phyloP scores from a whole-genome alignment of 2,888 invertebrate genomes.

The Diploptera punctata region DNA sequence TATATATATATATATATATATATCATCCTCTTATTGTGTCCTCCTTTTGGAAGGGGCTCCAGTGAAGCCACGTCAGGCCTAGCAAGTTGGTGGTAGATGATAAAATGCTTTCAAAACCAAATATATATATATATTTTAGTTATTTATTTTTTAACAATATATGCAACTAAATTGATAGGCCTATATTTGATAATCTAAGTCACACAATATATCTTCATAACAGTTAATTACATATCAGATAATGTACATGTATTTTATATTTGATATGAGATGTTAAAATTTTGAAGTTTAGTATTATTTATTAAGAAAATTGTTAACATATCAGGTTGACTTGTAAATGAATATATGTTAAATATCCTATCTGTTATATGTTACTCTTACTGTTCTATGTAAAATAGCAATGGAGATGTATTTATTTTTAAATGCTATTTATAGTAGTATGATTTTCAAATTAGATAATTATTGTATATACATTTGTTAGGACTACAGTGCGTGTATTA shows the following conservation, averaged over 20 bases:
- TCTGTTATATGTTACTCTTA: neutral
- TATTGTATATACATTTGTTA: conserved; percentile 42
- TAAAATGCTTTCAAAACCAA: too few species aligned
- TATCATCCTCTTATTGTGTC: too few species aligned
- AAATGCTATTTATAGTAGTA: conserved; percentile 31
- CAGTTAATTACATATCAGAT: conserved; percentile 5
- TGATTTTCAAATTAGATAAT: conserved; percentile 30
- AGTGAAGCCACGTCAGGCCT: too few species aligned
- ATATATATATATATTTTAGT: too few species aligned
- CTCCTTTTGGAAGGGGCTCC: too few species aligned
- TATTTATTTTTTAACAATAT: too few species aligned
- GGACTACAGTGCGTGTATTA: conserved; percentile 56
- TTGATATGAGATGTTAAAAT: neutral
- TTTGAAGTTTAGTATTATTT: neutral
- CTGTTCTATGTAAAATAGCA: neutral
- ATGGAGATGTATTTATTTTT: conserved; percentile 22
- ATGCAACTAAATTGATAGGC: too few species aligned
- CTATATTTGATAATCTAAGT: too few species aligned
- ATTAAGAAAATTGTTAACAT: neutral
- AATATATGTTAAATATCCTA: neutral
- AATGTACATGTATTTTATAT: neutral
- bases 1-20: too few species aligned
- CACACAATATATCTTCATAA: neutral
- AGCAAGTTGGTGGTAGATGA: too few species aligned
- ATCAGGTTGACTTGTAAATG: neutral